Conservation (phyloP, 2,888 invertebrate genomes). For the Nomada hirtipes region DNA sequence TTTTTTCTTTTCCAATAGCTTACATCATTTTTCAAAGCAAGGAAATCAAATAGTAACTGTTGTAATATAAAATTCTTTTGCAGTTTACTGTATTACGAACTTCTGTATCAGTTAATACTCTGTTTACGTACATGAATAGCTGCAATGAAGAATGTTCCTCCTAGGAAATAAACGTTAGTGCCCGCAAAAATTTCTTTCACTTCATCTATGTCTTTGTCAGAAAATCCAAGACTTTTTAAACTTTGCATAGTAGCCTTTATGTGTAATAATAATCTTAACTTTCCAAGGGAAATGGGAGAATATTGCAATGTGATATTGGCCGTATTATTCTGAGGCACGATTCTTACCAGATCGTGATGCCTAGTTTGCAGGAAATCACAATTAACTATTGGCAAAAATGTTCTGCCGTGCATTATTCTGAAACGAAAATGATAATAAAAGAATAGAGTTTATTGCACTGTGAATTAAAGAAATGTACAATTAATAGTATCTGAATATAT, state of each 20-base stretch:
- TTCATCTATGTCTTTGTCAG: constrained; percentile 97
- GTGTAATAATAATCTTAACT: constrained; percentile 91
- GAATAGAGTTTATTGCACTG: not conserved
- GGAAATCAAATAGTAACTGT: constrained; percentile 97
- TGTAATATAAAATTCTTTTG: constrained; percentile 64
- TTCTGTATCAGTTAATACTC: not conserved
- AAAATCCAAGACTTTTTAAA: constrained; percentile 92
- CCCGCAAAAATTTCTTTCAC: constrained; percentile 98
- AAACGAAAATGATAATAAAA: not conserved
- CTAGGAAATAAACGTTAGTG: constrained; percentile 96
- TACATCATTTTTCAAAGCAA: constrained; percentile 99
- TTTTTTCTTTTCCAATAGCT: constrained; percentile 95
- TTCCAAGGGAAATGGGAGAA: constrained; percentile 92
- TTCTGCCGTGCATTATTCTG: constrained; percentile 76
- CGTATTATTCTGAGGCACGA: constrained; percentile 87
- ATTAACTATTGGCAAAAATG: constrained; percentile 93
- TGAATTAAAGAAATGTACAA: not conserved
- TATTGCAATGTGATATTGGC: constrained; percentile 90
- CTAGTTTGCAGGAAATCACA: constrained; percentile 94
- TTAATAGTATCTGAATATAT: constrained; percentile 14
- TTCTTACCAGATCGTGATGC: constrained; percentile 89
- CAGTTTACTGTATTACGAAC: not conserved
- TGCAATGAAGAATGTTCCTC: constrained; percentile 95
- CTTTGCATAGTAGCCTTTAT: constrained; percentile 90
- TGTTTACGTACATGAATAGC: constrained; percentile 93